Evolutionary conservation across 2,888 invertebrate species (phyloP).

Genomic region (Tridacna gigas): DNA sequence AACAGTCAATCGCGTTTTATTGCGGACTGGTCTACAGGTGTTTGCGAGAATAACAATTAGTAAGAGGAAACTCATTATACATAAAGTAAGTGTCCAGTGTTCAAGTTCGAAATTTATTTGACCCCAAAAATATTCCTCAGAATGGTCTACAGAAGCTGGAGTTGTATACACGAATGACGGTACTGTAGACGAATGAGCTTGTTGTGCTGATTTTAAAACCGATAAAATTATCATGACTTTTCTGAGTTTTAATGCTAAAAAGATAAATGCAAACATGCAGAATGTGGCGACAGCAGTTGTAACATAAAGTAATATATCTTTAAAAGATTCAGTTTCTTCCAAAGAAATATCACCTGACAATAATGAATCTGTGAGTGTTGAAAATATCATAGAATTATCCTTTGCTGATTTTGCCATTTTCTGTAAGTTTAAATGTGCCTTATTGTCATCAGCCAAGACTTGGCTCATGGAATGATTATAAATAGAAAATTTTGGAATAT

Average conservation of each 20-base stretch:
- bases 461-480: slow-evolving; percentile 32
- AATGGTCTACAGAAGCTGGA: background rate
- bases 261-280: slow-evolving; percentile 8
- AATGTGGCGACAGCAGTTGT: slow-evolving; percentile 27
- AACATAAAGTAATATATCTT: slow-evolving; percentile 23
- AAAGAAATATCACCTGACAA: slow-evolving; percentile 28
- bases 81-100: slow-evolving; percentile 18
- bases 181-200: slow-evolving; percentile 14
- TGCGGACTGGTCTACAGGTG: background rate
- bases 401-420: slow-evolving; percentile 37
- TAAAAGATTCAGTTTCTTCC: background rate
- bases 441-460: slow-evolving; percentile 26
- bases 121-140: slow-evolving; percentile 23
- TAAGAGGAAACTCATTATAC: slow-evolving; percentile 9
- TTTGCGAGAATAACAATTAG: slow-evolving; percentile 15
- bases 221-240: slow-evolving; percentile 31
- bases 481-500: slow-evolving; percentile 21
- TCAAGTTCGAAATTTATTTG: slow-evolving; percentile 22
- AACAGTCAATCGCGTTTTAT: background rate
- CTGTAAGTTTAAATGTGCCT: slow-evolving; percentile 25
- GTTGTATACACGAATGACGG: slow-evolving; percentile 36
- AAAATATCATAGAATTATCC: slow-evolving; percentile 30
- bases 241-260: slow-evolving; percentile 24
- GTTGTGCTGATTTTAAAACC: slow-evolving; percentile 13
- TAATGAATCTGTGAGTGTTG: slow-evolving; percentile 34